Evolutionary conservation across 2,888 invertebrate genomes (phyloP).

Genomic region (Lasioglossum villosulum): DNA sequence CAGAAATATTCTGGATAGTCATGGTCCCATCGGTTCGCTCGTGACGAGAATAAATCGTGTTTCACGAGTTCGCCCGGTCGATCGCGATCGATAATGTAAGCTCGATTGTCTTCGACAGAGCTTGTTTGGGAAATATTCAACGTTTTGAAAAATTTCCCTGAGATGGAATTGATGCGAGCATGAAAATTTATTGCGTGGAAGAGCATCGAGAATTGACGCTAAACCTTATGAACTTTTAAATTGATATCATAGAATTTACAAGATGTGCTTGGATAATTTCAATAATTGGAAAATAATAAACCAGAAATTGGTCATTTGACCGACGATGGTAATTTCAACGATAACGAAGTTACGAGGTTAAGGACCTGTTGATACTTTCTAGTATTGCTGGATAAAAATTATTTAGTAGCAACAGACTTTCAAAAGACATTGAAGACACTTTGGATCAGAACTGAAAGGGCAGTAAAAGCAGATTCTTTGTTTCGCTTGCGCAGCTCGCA

Average conservation of each 20-base stretch:
- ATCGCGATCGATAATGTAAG: constrained; percentile 43
- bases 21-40: not conserved
- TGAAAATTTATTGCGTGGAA: not conserved
- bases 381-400: not conserved
- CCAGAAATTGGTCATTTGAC: no score
- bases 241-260: no score
- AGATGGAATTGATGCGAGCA: not conserved
- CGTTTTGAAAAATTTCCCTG: not conserved
- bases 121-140: constrained; percentile 67
- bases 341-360: no score
- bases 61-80: constrained; percentile 39
- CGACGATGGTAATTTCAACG: no score
- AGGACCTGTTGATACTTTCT: not conserved
- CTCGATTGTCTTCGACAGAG: constrained; percentile 58
- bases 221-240: no score
- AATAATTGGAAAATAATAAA: no score
- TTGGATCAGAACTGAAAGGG: constrained; percentile 21
- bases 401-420: not conserved
- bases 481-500: constrained; percentile 46
- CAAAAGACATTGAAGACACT: not conserved
- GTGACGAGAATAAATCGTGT: not conserved
- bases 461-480: constrained; percentile 42
- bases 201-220: not conserved
- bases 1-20: constrained; percentile 52
- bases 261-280: no score